Conservation (phyloP, 2,113 vertebrate species). For the Gasterosteus nipponicus region DNA sequence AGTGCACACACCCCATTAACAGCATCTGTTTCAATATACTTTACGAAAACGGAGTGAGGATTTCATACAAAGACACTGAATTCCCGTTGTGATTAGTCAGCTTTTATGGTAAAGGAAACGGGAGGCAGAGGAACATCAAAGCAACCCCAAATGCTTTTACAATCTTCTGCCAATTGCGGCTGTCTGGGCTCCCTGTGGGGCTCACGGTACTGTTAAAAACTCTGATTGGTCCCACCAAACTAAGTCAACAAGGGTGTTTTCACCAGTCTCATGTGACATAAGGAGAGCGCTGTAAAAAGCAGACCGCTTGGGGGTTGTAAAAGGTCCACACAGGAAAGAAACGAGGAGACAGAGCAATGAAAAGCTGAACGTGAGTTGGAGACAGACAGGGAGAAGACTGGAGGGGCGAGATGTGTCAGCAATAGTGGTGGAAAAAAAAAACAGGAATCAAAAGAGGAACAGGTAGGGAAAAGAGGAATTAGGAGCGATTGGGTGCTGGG, state of each 20-base stretch:
- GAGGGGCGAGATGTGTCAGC: neutral
- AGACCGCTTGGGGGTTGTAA: constrained; percentile 40
- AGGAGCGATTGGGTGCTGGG: constrained; percentile 26
- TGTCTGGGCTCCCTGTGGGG: constrained; percentile 56
- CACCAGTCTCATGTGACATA: constrained; percentile 54
- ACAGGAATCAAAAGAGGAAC: constrained; percentile 43
- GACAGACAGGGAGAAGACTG: neutral
- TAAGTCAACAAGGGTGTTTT: constrained; percentile 65
- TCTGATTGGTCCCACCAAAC: constrained; percentile 52
- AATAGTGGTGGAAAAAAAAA: neutral
- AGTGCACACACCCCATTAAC: neutral
- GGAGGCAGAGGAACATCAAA: constrained; percentile 63
- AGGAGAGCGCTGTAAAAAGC: constrained; percentile 51
- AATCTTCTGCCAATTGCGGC: constrained; percentile 58
- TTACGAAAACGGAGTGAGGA: neutral
- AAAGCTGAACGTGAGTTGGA: neutral
- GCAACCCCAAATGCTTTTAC: constrained; percentile 54
- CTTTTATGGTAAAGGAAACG: constrained; percentile 33
- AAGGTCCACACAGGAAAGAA: constrained; percentile 19
- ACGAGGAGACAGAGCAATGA: neutral
- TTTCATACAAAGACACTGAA: constrained; percentile 12
- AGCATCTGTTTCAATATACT: constrained; percentile 12
- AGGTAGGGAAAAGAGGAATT: constrained; percentile 50
- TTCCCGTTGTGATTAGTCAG: neutral
- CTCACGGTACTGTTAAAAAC: constrained; percentile 59